phyloP scores from a whole-genome alignment of 2,113 vertebrate genomes.

The Ciconia boyciana region DNA sequence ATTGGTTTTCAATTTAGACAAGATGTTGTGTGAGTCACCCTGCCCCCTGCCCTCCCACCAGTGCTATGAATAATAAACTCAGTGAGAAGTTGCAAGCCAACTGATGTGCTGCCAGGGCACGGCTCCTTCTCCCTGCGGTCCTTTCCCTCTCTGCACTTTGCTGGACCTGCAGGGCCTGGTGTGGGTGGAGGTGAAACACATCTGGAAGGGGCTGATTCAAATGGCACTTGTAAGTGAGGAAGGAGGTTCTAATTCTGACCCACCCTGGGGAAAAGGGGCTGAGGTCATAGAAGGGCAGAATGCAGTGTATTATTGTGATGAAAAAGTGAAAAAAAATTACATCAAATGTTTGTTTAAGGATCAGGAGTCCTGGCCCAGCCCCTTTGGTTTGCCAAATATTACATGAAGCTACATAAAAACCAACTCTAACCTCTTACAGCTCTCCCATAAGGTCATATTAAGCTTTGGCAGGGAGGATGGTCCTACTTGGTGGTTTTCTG shows the following conservation, averaged over 20 bases:
- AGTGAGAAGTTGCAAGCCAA: slow-evolving; percentile 34
- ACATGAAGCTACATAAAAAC: slow-evolving; percentile 72
- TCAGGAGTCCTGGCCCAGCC: slow-evolving; percentile 62
- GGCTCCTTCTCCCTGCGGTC: slow-evolving; percentile 29
- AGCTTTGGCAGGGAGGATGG: slow-evolving; percentile 72
- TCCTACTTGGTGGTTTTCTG: slow-evolving; percentile 77
- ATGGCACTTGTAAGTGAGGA: slow-evolving; percentile 45
- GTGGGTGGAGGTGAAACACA: slow-evolving; percentile 55
- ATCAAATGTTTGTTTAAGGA: slow-evolving; percentile 77
- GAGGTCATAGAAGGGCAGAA: slow-evolving; percentile 67
- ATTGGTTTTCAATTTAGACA: slow-evolving; percentile 64
- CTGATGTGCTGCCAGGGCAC: slow-evolving; percentile 63
- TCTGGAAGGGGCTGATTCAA: slow-evolving; percentile 53
- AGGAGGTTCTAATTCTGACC: slow-evolving; percentile 46
- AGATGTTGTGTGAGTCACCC: slow-evolving; percentile 59
- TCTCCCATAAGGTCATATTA: slow-evolving; percentile 78
- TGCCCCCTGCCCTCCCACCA: slow-evolving; percentile 55
- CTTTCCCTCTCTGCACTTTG: slow-evolving; percentile 40
- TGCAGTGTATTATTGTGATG: slow-evolving; percentile 58
- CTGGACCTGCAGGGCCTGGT: slow-evolving; percentile 60
- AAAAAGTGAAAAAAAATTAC: slow-evolving; percentile 70
- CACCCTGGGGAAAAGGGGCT: slow-evolving; percentile 31
- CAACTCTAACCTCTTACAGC: slow-evolving; percentile 72
- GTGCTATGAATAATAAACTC: slow-evolving; percentile 69
- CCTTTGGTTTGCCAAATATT: slow-evolving; percentile 71